These are phyloP conservation scores for Lycaon pictus DNA, from an alignment of 2,113 vertebrate species.

Conservation along the genomic window DNA sequence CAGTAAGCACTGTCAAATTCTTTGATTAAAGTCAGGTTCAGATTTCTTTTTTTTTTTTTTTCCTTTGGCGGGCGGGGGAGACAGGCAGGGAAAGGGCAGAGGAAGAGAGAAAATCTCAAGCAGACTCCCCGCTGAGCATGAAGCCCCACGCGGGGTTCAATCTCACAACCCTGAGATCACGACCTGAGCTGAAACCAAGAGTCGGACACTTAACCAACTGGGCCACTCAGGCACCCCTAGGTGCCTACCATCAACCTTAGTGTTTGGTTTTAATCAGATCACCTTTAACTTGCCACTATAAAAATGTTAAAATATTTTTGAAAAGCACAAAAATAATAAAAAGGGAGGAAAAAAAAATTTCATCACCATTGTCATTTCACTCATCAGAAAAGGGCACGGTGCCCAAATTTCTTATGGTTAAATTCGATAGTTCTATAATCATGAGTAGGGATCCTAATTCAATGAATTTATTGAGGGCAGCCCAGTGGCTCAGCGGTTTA, in stretches of 20 bases:
- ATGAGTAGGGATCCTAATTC: not conserved
- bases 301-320: not conserved
- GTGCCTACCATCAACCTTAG: not conserved
- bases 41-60: not conserved
- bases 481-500: too few relatives aligned
- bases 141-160: not conserved
- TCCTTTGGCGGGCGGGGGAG: not conserved
- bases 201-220: fast-evolving
- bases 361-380: not conserved
- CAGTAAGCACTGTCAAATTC: not conserved
- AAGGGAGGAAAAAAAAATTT: not conserved
- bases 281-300: not conserved
- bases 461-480: not conserved
- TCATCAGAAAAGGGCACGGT: not conserved
- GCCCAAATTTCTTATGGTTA: not conserved
- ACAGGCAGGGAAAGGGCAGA: not conserved
- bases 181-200: not conserved
- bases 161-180: not conserved
- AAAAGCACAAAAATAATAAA: not conserved
- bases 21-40: not conserved
- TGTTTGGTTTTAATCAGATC: not conserved
- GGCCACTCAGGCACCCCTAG: not conserved
- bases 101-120: not conserved
- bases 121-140: not conserved
- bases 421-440: not conserved